phyloP scores from a whole-genome alignment of 2,113 vertebrate species.

The Tringa solitaria region DNA sequence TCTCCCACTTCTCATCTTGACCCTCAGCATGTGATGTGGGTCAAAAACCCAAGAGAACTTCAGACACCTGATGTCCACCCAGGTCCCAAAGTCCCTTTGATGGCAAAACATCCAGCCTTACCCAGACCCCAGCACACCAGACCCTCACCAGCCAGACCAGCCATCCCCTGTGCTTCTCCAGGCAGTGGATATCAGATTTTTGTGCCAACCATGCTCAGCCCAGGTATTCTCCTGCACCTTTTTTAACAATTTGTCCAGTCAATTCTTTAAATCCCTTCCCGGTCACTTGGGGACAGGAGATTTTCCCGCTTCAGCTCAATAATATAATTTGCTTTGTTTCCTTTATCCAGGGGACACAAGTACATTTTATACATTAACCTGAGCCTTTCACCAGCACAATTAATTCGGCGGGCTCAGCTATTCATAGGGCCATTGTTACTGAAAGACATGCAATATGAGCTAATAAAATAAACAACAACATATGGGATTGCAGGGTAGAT shows the following conservation, averaged over 20 bases:
- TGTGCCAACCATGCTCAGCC: accelerated
- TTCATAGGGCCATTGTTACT: neutral
- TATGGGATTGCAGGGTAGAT: conserved; percentile 3
- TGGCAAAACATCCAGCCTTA: neutral
- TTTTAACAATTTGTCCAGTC: neutral
- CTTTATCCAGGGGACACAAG: neutral
- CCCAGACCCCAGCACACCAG: neutral
- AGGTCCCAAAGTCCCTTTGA: neutral
- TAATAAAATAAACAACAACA: conserved; percentile 50
- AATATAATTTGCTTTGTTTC: neutral
- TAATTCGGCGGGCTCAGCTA: neutral
- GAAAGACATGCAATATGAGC: conserved; percentile 18
- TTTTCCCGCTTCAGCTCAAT: neutral
- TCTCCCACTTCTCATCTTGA: neutral
- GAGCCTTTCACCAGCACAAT: conserved; percentile 20
- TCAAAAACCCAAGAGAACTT: neutral
- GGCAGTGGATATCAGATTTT: neutral
- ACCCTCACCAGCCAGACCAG: neutral
- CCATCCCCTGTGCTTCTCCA: accelerated
- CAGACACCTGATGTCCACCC: too few relatives aligned
- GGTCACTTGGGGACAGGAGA: accelerated
- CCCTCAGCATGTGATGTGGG: accelerated
- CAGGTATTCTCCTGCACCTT: neutral
- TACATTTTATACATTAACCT: conserved; percentile 22
- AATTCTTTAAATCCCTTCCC: neutral